Percentiles rank a stretch among this genome's conserved stretches.
Conservation (phyloP, 2,113 vertebrate genomes). For the Aphelocoma coerulescens region DNA sequence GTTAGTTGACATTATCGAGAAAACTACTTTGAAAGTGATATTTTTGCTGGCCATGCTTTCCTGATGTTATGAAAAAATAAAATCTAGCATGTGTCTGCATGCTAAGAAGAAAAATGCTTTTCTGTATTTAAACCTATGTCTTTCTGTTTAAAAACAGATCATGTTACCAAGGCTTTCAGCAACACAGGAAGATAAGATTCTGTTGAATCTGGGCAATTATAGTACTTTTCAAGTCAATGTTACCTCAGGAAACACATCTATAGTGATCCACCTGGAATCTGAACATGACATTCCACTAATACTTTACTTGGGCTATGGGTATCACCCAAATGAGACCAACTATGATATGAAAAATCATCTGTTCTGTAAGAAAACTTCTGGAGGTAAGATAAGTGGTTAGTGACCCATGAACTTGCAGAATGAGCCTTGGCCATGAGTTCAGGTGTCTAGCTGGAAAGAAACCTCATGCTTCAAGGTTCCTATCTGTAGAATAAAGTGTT, state of each 20-base stretch:
- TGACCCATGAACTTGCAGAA: neutral
- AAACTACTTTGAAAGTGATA: neutral
- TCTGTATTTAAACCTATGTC: neutral
- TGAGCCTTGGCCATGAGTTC: neutral
- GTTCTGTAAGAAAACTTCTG: conserved; percentile 56
- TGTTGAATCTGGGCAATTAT: conserved; percentile 78
- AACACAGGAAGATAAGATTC: conserved; percentile 69
- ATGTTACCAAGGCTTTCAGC: conserved; percentile 76
- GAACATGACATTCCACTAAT: conserved; percentile 75
- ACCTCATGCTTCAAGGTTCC: neutral
- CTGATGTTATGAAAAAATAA: neutral
- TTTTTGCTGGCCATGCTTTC: neutral
- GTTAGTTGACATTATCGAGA: neutral
- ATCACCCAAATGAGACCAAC: conserved; percentile 78
- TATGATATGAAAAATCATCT: conserved; percentile 75
- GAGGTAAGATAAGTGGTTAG: conserved; percentile 69
- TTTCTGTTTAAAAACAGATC: conserved; percentile 73
- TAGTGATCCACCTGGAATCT: conserved; percentile 85
- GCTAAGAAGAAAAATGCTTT: neutral
- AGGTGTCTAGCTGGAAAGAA: neutral
- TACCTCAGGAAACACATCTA: conserved; percentile 74
- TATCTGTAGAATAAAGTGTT: neutral
- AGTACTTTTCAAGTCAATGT: conserved; percentile 84
- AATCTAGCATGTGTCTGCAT: neutral
- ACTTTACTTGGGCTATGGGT: conserved; percentile 81